A percentile compares a stretch with the other conserved stretches of the same genome.
Conservation (phyloP, 2,888 invertebrate genomes). For the Hedya salicella region DNA sequence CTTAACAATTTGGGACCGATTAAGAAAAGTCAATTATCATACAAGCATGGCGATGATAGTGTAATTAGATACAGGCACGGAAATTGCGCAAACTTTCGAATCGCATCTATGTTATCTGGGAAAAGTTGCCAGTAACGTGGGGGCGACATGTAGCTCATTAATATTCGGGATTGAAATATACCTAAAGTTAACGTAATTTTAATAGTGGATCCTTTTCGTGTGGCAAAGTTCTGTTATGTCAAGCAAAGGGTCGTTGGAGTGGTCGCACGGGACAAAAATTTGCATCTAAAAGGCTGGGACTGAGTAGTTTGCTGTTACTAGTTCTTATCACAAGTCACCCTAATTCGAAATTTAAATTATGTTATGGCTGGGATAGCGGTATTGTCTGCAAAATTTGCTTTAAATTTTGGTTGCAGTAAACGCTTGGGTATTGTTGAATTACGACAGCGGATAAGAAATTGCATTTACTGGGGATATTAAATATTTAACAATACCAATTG, state of each 20-base stretch:
- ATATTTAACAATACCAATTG: too few relatives aligned
- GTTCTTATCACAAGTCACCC: constrained; percentile 24
- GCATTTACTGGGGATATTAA: too few relatives aligned
- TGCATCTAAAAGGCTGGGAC: constrained; percentile 37
- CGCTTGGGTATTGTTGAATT: background rate
- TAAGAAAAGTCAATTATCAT: constrained; percentile 26
- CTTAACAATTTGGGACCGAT: constrained; percentile 11
- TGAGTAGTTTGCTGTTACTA: constrained; percentile 24
- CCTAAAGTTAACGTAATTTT: constrained; percentile 25
- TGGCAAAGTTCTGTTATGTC: constrained; percentile 30
- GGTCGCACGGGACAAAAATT: constrained; percentile 36
- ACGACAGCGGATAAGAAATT: too few relatives aligned
- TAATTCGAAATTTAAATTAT: constrained; percentile 26
- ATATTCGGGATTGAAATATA: constrained; percentile 37
- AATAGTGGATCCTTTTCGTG: constrained; percentile 35
- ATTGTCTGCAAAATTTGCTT: constrained; percentile 3
- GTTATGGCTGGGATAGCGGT: constrained; percentile 1
- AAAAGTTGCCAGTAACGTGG: constrained; percentile 26
- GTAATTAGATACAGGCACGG: constrained; percentile 33
- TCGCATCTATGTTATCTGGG: constrained; percentile 28
- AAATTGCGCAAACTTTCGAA: constrained; percentile 35
- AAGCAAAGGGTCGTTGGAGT: constrained; percentile 35
- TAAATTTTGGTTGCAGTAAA: background rate
- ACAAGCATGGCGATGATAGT: constrained; percentile 39
- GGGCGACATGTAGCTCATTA: constrained; percentile 23